Evolutionary conservation across 2,888 invertebrate species (phyloP).

Genomic region (Thera obeliscata): DNA sequence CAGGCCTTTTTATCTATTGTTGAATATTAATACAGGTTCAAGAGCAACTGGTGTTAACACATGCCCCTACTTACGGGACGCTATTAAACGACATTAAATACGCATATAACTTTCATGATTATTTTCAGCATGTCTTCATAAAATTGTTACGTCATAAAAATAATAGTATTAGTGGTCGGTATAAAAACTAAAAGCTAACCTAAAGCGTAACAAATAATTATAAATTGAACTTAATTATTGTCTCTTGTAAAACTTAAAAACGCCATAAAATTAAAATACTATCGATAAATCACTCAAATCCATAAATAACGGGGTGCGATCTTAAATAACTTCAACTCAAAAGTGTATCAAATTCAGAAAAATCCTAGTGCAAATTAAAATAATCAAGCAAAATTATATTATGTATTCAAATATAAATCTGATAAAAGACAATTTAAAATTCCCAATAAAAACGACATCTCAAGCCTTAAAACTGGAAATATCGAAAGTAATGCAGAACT

Average conservation of each 20-base stretch:
- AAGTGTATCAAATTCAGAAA: constrained; percentile 4
- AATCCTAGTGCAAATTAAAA: constrained; percentile 6
- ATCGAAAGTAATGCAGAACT: constrained; percentile 36
- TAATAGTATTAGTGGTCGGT: constrained; percentile 19
- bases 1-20: too few species aligned
- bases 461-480: constrained; percentile 35
- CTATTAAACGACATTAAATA: neutral
- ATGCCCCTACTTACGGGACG: too few species aligned
- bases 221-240: constrained; percentile 29
- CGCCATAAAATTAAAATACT: constrained; percentile 38
- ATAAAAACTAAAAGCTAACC: constrained; percentile 35
- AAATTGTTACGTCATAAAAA: constrained; percentile 16
- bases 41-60: too few species aligned
- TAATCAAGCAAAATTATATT: constrained; percentile 15
- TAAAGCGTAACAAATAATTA: constrained; percentile 31
- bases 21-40: too few species aligned
- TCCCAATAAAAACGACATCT: constrained; percentile 44
- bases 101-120: constrained; percentile 1
- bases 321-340: constrained; percentile 8
- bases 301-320: constrained; percentile 22
- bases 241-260: constrained; percentile 33
- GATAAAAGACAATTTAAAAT: constrained; percentile 38
- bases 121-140: constrained; percentile 6
- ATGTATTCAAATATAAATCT: constrained; percentile 57
- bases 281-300: constrained; percentile 39